Conservation (phyloP, 2,888 invertebrate genomes). For the Chelonus formosanus region DNA sequence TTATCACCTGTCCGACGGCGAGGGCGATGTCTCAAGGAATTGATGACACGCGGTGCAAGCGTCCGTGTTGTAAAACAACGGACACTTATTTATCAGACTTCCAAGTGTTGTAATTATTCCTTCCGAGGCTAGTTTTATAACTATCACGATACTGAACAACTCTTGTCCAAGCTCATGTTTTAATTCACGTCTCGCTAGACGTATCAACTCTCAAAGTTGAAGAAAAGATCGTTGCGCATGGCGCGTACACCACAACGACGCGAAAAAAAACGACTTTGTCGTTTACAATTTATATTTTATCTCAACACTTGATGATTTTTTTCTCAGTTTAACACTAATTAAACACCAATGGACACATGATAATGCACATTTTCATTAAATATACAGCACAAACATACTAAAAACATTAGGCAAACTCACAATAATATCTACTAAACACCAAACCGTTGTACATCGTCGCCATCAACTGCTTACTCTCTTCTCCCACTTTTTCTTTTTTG, state of each 20-base stretch:
- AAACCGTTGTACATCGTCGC: conserved; percentile 35
- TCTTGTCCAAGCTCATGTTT: conserved; percentile 2
- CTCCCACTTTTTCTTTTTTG: conserved; percentile 25
- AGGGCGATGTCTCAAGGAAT: conserved; percentile 31
- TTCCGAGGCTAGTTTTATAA: conserved; percentile 12
- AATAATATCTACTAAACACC: conserved; percentile 28
- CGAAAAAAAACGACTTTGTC: conserved; percentile 20
- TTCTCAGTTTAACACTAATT: too few species aligned
- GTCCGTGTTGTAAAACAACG: conserved; percentile 19
- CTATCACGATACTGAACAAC: conserved; percentile 9
- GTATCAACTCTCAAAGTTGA: conserved; percentile 11
- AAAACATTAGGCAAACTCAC: conserved; percentile 22
- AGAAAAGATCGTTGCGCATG: conserved; percentile 20
- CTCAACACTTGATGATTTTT: not conserved
- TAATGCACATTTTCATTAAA: not conserved
- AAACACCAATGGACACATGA: too few species aligned
- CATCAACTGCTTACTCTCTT: conserved; percentile 34
- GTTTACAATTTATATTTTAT: not conserved
- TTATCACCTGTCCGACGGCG: conserved; percentile 33
- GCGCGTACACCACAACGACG: conserved; percentile 26
- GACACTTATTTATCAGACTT: conserved; percentile 9
- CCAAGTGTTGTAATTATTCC: conserved; percentile 9
- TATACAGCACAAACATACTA: conserved; percentile 9
- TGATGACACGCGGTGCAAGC: conserved; percentile 25
- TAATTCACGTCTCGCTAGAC: conserved; percentile 9